Percentiles rank a stretch among this genome's conserved stretches.
Conservation (phyloP, 1,140 invertebrate genomes). For the Bombus superbus region DNA sequence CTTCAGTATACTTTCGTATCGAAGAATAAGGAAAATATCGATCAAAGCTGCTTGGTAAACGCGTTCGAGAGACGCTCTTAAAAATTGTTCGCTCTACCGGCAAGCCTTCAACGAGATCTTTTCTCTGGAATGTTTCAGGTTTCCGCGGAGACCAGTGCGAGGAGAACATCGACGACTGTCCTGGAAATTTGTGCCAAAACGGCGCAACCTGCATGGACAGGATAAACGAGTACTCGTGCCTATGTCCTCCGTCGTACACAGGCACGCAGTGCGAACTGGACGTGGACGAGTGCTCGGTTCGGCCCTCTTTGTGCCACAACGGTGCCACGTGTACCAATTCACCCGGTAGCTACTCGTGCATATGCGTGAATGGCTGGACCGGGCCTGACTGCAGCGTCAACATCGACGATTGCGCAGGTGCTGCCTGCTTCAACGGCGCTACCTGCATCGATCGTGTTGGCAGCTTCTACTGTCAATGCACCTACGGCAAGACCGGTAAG, state of each 20-base stretch:
- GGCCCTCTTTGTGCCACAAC: slow-evolving; percentile 95
- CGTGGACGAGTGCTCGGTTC: slow-evolving; percentile 91
- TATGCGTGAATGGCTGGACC: slow-evolving; percentile 98
- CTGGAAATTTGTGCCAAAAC: slow-evolving; percentile 94
- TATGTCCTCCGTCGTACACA: slow-evolving; percentile 93
- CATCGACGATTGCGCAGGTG: slow-evolving; percentile 96
- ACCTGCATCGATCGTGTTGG: slow-evolving; percentile 98
- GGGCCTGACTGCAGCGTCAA: slow-evolving; percentile 95
- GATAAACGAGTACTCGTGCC: slow-evolving; percentile 93
- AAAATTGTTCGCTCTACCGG: not conserved
- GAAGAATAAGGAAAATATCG: too few relatives aligned
- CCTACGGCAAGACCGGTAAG: slow-evolving; percentile 96
- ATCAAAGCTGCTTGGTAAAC: too few relatives aligned
- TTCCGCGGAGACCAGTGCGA: slow-evolving; percentile 94
- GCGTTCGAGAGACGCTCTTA: too few relatives aligned
- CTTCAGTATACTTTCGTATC: too few relatives aligned
- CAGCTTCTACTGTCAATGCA: slow-evolving; percentile 97
- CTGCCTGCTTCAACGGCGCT: slow-evolving; percentile 97
- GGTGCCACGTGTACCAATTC: slow-evolving; percentile 97
- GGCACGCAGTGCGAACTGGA: slow-evolving; percentile 92
- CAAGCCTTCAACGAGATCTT: not conserved
- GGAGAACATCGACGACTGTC: slow-evolving; percentile 95
- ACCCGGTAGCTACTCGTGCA: slow-evolving; percentile 95
- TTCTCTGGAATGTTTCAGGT: slow-evolving; percentile 84
- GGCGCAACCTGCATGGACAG: slow-evolving; percentile 95